A percentile compares a stretch with the other conserved stretches of the same genome.
Evolutionary conservation across 2,797 vertebrate genomes (phyloP).

Genomic region (Heteromormyrus szaboi): DNA sequence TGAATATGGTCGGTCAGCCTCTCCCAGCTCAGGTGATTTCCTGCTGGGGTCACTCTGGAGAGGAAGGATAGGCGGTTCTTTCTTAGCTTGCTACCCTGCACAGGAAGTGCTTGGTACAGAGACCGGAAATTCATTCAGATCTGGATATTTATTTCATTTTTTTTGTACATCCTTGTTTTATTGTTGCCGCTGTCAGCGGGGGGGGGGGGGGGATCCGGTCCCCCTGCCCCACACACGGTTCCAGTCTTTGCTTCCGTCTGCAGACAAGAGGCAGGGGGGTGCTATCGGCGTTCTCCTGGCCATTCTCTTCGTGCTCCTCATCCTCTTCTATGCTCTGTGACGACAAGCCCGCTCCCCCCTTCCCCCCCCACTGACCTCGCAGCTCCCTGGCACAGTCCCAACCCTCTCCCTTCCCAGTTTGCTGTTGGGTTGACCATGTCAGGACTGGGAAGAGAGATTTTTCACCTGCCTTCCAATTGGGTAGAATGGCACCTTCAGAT

Average conservation of each 20-base stretch:
- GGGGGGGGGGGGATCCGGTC: background rate
- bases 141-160: background rate
- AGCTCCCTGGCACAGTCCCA: background rate
- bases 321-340: conserved; percentile 88
- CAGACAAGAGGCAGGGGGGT: conserved; percentile 96
- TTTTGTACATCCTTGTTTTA: background rate
- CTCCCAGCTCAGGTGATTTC: conserved; percentile 28
- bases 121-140: conserved; percentile 21
- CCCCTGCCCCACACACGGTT: background rate
- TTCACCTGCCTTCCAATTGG: background rate
- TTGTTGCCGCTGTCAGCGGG: background rate
- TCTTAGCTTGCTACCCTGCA: conserved; percentile 20
- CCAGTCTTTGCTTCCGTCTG: conserved; percentile 14
- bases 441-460: background rate
- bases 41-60: conserved; percentile 21
- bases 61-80: conserved; percentile 32
- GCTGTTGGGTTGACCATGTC: background rate
- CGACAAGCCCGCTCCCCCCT: background rate
- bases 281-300: conserved; percentile 80
- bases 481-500: background rate
- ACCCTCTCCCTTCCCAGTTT: background rate
- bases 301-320: conserved; percentile 81
- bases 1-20: background rate
- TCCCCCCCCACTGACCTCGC: background rate
- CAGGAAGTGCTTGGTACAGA: conserved; percentile 28